These are phyloP conservation scores for Parelbella ahira DNA, from an alignment of 2,888 invertebrate species.

Conservation along the genomic window DNA sequence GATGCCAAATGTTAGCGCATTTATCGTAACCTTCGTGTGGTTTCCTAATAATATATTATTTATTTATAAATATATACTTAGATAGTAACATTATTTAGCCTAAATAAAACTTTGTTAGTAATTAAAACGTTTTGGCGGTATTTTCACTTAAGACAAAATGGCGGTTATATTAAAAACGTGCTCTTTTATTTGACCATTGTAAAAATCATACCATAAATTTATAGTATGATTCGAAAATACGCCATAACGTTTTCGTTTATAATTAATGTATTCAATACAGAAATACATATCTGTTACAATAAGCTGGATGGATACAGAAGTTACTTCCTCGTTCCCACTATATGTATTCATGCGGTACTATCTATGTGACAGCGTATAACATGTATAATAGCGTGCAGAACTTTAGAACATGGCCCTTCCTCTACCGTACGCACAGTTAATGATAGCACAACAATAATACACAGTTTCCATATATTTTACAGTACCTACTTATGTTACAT, in stretches of 20 bases:
- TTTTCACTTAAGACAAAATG: constrained; percentile 24
- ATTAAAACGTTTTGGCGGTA: constrained; percentile 34
- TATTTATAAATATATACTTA: constrained; percentile 32
- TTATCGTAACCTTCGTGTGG: constrained; percentile 39
- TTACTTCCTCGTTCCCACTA: constrained; percentile 37
- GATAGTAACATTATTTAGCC: constrained; percentile 32
- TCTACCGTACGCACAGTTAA: too few species aligned
- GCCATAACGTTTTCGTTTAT: constrained; percentile 36
- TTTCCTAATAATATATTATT: constrained; percentile 34
- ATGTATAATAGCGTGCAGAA: too few species aligned
- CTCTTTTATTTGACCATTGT: constrained; percentile 13
- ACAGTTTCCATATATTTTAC: too few species aligned
- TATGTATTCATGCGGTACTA: constrained; percentile 30
- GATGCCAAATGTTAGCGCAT: constrained; percentile 60
- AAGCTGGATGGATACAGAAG: constrained; percentile 57
- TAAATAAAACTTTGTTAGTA: constrained; percentile 28
- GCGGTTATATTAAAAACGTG: background rate
- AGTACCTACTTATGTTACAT: too few species aligned
- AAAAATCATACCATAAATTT: constrained; percentile 11
- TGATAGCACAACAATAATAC: too few species aligned
- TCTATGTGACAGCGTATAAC: constrained; percentile 30
- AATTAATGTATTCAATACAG: constrained; percentile 18
- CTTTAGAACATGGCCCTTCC: too few species aligned
- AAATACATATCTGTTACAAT: constrained; percentile 72
- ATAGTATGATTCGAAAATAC: constrained; percentile 32